Evolutionary conservation across 2,113 vertebrate genomes (phyloP), one percentile per base, ranked within the genome.

Genomic region (Tenebrosternarchus preto): DNA sequence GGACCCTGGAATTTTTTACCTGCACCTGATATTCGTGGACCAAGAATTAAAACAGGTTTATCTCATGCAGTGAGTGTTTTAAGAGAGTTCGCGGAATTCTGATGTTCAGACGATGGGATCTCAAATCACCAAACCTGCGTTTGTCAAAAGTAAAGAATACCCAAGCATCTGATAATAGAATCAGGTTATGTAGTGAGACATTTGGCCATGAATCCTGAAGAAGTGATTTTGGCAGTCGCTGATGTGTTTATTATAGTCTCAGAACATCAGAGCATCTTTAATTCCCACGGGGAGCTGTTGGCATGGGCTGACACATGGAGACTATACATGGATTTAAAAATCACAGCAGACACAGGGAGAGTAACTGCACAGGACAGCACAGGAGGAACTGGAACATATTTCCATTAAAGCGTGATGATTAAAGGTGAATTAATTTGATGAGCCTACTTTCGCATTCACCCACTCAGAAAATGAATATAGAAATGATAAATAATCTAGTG

Each of bases 41-140:
- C 53, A 53, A 25, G 67, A 82, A 66, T 77, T 17, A 17, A 11
- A 73, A 31, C 43, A 67, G 16, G 20, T 53, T 66, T 17, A 25
- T n/a, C 4, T 29, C 25, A 36, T n/a, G 19, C 31, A 24, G 27
- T 31, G n/a, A 0, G 17, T 1, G 11, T 57, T 77, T n/a, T 68
- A 24, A 24, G 24, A 57, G 22, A 39, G 3, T 72, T 12, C 20
- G 19, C 16, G 33, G 46, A 76, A 68, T n/a, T 19, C 20, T 20
- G 24, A 20, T 46, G 5, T 77, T 33, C 39, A 39, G 3, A 25
- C 6, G 68, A 55, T 0, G n/a, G 24, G 4, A 36, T 56, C 20
- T 76, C 43, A 61, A 29, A 29, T 16, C 20, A 15, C 43, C 6
- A 31, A 66, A 67, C 43, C 27, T 56, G 46, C 29, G 55, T 36